A percentile compares a stretch with the other conserved stretches of the same genome.
phyloP scores from a whole-genome alignment of 2,113 vertebrate species.

The Sinocyclocheilus anshuiensis region DNA sequence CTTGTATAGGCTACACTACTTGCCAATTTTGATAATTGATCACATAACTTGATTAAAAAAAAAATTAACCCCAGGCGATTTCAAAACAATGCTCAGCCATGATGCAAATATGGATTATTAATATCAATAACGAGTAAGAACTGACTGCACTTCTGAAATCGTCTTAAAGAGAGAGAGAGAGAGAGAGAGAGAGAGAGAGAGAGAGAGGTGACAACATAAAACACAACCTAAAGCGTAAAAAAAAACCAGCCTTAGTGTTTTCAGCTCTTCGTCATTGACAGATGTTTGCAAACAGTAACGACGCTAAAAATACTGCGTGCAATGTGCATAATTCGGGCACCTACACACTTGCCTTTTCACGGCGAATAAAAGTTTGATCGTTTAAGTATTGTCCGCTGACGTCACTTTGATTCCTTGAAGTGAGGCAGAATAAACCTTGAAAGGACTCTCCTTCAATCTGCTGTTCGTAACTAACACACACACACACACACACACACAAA shows the following conservation, averaged over 20 bases:
- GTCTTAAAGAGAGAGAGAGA: neutral
- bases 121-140: neutral
- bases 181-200: neutral
- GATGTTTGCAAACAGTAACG: constrained; percentile 19
- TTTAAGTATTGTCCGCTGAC: constrained; percentile 85
- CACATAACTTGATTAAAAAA: neutral
- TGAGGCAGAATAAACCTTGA: constrained; percentile 89
- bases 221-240: neutral
- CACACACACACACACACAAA: constrained; percentile 64
- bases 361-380: constrained; percentile 83
- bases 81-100: constrained; percentile 1
- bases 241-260: neutral
- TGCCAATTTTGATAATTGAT: constrained; percentile 24
- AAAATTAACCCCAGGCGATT: neutral
- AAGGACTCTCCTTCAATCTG: constrained; percentile 88
- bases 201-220: neutral
- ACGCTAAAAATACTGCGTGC: neutral
- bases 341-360: constrained; percentile 61
- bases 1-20: neutral
- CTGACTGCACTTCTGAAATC: neutral
- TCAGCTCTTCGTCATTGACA: neutral
- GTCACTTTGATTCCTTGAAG: constrained; percentile 93
- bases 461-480: constrained; percentile 81
- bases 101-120: neutral
- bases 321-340: neutral